Evolutionary conservation across 2,797 vertebrate species (phyloP), one percentile per base, ranked within the genome.

Genomic region (Potorous gilbertii): DNA sequence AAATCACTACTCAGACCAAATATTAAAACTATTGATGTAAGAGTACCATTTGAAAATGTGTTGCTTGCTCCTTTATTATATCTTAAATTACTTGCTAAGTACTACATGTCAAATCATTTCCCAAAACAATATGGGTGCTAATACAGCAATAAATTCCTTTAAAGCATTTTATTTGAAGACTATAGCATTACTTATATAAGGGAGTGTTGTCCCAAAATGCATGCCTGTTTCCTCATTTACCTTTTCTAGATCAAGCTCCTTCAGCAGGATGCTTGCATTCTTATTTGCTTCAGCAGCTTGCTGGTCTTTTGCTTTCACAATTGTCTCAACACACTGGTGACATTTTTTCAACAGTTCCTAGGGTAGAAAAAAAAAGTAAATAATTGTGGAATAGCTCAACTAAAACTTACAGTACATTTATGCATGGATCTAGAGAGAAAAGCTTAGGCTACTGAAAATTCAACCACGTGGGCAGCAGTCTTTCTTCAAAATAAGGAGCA

Each of bases 241-340:
- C 99, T 99, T 99, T 98, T 99, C 99, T 98, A 99, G 98, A 98
- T 99, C 99, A 14, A 99, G 99, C 97, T 99, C 99, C 98, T 99
- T 99, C 92, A 99, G 99, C 96, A 99, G 98, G 98, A 99, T 99
- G 98, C 99, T 99, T 97, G 99, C 99, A 90, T 99, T 99, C 98
- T 99, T 99, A 98, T 99, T 99, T 92, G 99, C 99, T 98, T 99
- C 99, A 57, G 99, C 99, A 96, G 99, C 99, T 98, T 99, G 99
- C 98, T 99, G 99, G 98, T 99, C 99, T 99, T 99, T 99, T 98
- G 99, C 99, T 98, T 99, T 99, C 98, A 99, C 99, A 96, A 99
- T 99, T 6, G 99, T 99, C 98, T 99, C 99, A 99, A 99, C 99
- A 98, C 99, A 99, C 94, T 99, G 99, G 98, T 99, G 99, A 98